These are phyloP conservation scores for Epinotia demarniana DNA, from an alignment of 2,888 invertebrate genomes.

Conservation along the genomic window DNA sequence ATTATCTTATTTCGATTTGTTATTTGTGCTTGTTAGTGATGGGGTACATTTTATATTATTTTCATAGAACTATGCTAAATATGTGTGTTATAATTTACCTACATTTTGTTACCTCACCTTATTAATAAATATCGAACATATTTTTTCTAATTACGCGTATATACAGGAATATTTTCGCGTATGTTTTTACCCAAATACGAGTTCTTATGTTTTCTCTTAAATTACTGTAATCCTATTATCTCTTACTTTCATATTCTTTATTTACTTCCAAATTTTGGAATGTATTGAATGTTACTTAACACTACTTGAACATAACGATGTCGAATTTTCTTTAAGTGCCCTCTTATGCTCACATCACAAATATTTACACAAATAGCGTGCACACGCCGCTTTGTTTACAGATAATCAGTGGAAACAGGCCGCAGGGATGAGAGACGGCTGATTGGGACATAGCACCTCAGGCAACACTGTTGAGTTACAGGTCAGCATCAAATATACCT, in stretches of 20 bases:
- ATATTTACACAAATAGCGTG: conserved; percentile 70
- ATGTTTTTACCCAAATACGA: no score
- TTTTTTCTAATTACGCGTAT: no score
- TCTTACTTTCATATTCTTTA: no score
- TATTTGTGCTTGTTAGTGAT: no score
- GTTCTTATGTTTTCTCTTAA: neutral
- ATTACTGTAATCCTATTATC: neutral
- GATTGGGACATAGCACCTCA: conserved; percentile 38
- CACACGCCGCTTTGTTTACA: conserved; percentile 65
- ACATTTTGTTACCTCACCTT: no score
- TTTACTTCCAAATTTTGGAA: conserved; percentile 1
- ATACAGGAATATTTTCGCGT: neutral
- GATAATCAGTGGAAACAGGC: conserved; percentile 69
- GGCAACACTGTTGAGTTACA: conserved; percentile 10
- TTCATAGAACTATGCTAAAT: no score
- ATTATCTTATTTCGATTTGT: no score
- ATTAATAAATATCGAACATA: no score
- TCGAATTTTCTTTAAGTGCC: conserved; percentile 70
- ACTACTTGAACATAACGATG: conserved; percentile 66
- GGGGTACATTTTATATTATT: no score
- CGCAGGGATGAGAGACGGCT: conserved; percentile 49
- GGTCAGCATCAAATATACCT: conserved; percentile 1
- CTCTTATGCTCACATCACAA: conserved; percentile 70
- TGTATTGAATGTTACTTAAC: conserved; percentile 48
- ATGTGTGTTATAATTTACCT: no score